Evolutionary conservation across 2,113 vertebrate genomes (phyloP).

Genomic region (Neomonachus schauinslandi): DNA sequence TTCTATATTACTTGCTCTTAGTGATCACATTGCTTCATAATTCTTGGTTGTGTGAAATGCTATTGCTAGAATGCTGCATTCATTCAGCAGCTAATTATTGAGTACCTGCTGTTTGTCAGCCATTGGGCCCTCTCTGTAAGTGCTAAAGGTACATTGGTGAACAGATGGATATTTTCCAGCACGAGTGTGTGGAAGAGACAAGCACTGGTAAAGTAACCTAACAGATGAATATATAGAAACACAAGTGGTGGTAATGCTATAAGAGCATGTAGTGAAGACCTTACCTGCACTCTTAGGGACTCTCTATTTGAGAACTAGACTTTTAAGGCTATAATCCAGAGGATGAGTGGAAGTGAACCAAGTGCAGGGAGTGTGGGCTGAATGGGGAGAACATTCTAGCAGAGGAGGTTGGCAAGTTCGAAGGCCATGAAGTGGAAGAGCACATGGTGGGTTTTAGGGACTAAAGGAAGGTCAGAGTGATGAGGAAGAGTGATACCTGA

Average conservation of each 20-base stretch:
- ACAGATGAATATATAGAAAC: not conserved
- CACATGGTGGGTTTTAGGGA: not conserved
- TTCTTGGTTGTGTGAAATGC: constrained; percentile 4
- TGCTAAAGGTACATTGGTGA: not conserved
- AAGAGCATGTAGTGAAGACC: not conserved
- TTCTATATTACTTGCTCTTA: not conserved
- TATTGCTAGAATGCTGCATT: not conserved
- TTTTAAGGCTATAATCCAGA: not conserved
- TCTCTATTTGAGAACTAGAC: not conserved
- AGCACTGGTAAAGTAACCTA: not conserved
- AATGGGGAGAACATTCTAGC: not conserved
- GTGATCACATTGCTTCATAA: not conserved
- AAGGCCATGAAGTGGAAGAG: not conserved
- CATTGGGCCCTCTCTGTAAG: not conserved
- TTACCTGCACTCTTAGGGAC: not conserved
- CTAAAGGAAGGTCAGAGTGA: not conserved
- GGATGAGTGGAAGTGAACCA: not conserved
- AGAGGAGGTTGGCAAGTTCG: not conserved
- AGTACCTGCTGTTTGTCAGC: not conserved
- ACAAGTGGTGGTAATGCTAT: not conserved
- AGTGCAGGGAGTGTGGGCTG: not conserved
- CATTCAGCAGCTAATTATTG: not conserved
- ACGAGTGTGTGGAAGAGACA: not conserved
- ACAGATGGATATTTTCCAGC: not conserved
- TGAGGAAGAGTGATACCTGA: not conserved